Evolutionary conservation across 92 coral and sea anemone genomes (phyloP).

Genomic region (Epizoanthus fatuus): DNA sequence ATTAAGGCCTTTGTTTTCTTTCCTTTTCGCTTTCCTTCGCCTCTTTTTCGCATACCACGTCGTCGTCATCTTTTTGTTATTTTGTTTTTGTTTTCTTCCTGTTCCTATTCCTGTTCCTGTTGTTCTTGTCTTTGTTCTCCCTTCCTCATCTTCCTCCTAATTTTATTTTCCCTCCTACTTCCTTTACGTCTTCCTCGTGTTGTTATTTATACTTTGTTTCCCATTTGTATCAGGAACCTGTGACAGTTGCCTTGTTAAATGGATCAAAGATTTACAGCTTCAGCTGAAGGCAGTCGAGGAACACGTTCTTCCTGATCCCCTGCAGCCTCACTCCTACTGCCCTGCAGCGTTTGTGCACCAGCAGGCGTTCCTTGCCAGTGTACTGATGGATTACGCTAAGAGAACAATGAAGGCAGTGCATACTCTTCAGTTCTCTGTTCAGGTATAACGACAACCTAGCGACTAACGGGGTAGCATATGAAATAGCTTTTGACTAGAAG

Average conservation of each 20-base stretch:
- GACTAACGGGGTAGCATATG: too few relatives aligned
- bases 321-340: slow-evolving; percentile 40
- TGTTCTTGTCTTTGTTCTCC: too few relatives aligned
- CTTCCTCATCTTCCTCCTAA: too few relatives aligned
- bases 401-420: slow-evolving; percentile 66
- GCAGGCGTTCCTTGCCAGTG: slow-evolving; percentile 83
- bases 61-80: too few relatives aligned
- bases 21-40: too few relatives aligned
- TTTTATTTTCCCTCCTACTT: too few relatives aligned
- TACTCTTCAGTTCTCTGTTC: slow-evolving; percentile 67
- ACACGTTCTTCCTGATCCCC: slow-evolving; percentile 55
- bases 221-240: slow-evolving; percentile 1
- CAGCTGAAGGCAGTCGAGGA: slow-evolving; percentile 46
- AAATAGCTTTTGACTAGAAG: too few relatives aligned
- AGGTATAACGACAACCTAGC: slow-evolving; percentile 53
- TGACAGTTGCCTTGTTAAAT: slow-evolving; percentile 35
- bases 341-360: slow-evolving; percentile 77
- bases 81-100: too few relatives aligned
- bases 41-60: too few relatives aligned
- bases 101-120: too few relatives aligned
- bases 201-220: not conserved
- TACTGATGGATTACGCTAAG: slow-evolving; percentile 79
- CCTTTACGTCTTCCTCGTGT: too few relatives aligned
- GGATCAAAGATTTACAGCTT: slow-evolving; percentile 53
- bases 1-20: too few relatives aligned